phyloP scores from a whole-genome alignment of 2,888 invertebrate species.

The Zootermopsis nevadensis region DNA sequence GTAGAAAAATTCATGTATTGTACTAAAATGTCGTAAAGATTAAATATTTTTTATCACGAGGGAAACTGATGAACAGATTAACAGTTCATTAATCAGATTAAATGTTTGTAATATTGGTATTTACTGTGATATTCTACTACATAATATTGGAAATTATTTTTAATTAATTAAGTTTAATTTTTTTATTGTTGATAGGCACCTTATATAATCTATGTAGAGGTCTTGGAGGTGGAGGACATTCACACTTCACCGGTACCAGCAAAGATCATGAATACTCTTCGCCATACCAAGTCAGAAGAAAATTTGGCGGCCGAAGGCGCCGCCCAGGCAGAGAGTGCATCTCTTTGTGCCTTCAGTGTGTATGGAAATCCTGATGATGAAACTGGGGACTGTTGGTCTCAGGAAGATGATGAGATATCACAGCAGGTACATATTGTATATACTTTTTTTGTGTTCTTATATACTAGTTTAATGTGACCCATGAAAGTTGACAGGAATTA shows the following conservation, averaged over 20 bases:
- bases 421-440: conserved; percentile 71
- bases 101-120: background rate
- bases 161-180: background rate
- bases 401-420: conserved; percentile 94
- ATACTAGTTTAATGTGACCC: too few relatives aligned
- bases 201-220: conserved; percentile 98
- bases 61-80: background rate
- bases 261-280: conserved; percentile 86
- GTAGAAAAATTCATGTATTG: too few relatives aligned
- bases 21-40: too few relatives aligned
- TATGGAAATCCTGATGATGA: conserved; percentile 68
- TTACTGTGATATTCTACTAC: background rate
- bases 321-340: conserved; percentile 61
- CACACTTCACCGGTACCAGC: conserved; percentile 87
- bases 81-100: background rate
- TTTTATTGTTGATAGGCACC: conserved; percentile 76
- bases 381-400: conserved; percentile 89
- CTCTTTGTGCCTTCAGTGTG: conserved; percentile 66
- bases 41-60: too few relatives aligned
- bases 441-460: too few relatives aligned
- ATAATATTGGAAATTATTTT: background rate
- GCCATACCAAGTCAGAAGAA: conserved; percentile 95
- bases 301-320: conserved; percentile 71
- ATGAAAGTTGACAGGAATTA: too few relatives aligned
- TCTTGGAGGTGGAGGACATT: conserved; percentile 87